Evolutionary conservation across 2,113 vertebrate genomes (phyloP), one percentile per base, ranked within the genome.

Genomic region (Merops nubicus): DNA sequence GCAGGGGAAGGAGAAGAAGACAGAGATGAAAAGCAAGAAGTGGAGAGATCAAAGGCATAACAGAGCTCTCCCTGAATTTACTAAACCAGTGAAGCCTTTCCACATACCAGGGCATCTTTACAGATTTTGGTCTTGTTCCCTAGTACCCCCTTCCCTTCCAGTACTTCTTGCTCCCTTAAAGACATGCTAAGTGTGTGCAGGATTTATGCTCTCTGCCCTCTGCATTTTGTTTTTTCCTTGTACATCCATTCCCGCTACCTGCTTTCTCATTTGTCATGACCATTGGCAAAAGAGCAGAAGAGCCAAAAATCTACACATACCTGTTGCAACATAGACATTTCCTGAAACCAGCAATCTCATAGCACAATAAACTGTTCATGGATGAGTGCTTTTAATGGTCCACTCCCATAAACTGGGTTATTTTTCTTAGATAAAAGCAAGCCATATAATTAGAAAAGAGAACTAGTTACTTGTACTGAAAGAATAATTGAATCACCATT

Each of bases 401-500:
- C 59, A n/a, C 57, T 85, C 63, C 21, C 28, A 74, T 70, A 72
- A 84, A 91, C 5, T 47, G 56, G 54, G 56, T 79, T 45, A 94
- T 93, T 92, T 91, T 91, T 95, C 69, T 89, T 74, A 73, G 82
- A 91, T 69, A 94, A 94, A 96, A 96, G 67, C 53, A 90, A 93
- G 72, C 50, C 26, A 54, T 80, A 67, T 93, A 94, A 96, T 97
- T 95, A 93, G 87, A 95, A 95, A 95, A 90, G 86, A 62, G 91
- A 93, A 85, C 82, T 60, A 85, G 78, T 85, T 93, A 93, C 76
- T 86, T 90, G 68, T 88, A 90, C 95, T 43, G 80, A 96, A 93
- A 78, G 62, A 89, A 91, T 91, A 94, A 94, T 94, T 88, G 96
- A 88, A 96, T 95, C 78, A 91, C 59, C 85, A 95, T 95, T 93